Evolutionary conservation across 1,140 invertebrate genomes (phyloP), one percentile per base, ranked within the genome.

Genomic region (Teleopsis dalmanni): DNA sequence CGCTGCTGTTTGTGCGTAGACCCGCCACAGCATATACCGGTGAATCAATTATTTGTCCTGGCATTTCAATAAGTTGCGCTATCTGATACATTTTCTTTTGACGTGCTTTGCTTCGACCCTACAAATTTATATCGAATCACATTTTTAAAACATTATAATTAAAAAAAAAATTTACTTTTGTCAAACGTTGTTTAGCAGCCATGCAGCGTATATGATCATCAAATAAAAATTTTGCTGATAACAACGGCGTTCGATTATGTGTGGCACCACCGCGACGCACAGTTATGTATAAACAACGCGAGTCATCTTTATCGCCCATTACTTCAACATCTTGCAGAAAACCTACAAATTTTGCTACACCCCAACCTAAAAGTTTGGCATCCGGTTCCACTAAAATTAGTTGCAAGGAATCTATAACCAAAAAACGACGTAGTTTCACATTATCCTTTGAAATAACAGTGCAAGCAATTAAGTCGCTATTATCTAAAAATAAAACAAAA

Each of bases 151-250:
- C n/a, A 31, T 51, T 49, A 9, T 34, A 46, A 22, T 22, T 46
- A 13, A 9, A 9, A 3, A n/a, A 27, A 29, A 34, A 10, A n/a
- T 16, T 21, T 65, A 89, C 87, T 81, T 91, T 83, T 3, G 79
- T 80, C 22, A 83, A 65, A n/a, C 81, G 63, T 73, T 91, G 90
- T 71, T 90, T 91, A 21, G 90, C 92, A 26, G 92, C 91, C 91
- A 96, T 94, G 68, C 94, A 98, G 10, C 96, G 78, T 51, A 99
- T 99, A 67, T 98, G 93, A 75, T 99, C 96, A 68, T 99, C 95
- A 67, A 99, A 99, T 35, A 97, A 82, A 66, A 99, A 97, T 70
- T 91, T 93, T 1, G 93, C 89, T 14, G 87, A 83, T 7, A 98
- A 74, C 7, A 95, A 66, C 1, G 93, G 88, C 3, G 83, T 78